Evolutionary conservation across 1,140 invertebrate species (phyloP), one percentile per base, ranked within the genome.

Genomic region (Goniozus legneri): DNA sequence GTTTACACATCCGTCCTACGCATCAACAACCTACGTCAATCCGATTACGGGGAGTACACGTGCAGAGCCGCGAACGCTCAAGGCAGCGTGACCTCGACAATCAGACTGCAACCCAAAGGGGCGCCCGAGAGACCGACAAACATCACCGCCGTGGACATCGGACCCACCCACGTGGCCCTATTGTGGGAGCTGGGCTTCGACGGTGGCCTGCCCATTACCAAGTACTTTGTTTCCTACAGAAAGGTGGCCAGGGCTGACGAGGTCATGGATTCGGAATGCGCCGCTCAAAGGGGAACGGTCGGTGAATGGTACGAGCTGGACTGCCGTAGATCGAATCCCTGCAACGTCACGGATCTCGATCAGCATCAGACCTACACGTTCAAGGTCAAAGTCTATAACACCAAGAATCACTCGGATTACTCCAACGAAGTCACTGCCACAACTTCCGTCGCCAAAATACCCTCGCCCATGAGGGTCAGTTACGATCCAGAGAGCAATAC

Each of bases 41-140:
- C 83, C 8, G 91, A 95, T 65, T 95, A 95, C 62, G 92, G 92
- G 0, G 89, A 92, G 32, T 96, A 96, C 65, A 90, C 83, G 30
- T 96, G 92, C 59, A 82, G 87, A 47, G 88, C 89, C 0, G 82
- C 82, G 6, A 95, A 95, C 65, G 80, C 80, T 2, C 69, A 91
- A 21, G 90, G 91, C 10, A 82, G 74, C 27, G 85, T 88, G 14
- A 83, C 82, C 3, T 87, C 89, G 0, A 85, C 84, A 34, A 92
- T 95, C 38, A 79, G 81, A 8, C 65, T 95, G 3, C 89, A 93
- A 61, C 83, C 85, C 0, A 92, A 91, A 76, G 89, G 91, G 1
- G 80, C 88, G 0, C 92, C 92, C 0, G 91, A 93, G 56, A 83
- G 83, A 42, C 92, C 92, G 0, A 83, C 79, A 2, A 82, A 84